Evolutionary conservation across 2,797 vertebrate species (phyloP).

Genomic region (Nannoperca obscura): DNA sequence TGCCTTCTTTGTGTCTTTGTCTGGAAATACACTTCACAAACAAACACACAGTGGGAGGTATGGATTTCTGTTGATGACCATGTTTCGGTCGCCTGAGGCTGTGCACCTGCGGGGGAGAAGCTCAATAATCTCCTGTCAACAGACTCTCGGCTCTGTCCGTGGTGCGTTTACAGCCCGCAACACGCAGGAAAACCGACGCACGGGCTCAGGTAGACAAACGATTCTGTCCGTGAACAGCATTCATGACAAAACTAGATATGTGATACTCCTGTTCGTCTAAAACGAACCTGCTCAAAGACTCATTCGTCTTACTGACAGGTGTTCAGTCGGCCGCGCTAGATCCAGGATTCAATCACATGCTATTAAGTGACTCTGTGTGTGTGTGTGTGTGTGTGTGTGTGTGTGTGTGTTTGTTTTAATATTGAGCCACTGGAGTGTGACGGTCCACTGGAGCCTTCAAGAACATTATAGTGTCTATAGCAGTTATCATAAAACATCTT

Average conservation of each 20-base stretch:
- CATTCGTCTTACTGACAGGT: conserved; percentile 52
- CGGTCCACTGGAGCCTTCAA: conserved; percentile 15
- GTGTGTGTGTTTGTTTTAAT: neutral
- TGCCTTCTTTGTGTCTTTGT: conserved; percentile 31
- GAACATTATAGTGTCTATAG: neutral
- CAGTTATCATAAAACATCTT: conserved; percentile 10
- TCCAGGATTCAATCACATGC: conserved; percentile 40
- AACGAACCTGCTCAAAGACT: conserved; percentile 21
- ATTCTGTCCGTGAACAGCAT: neutral
- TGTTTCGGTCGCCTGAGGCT: conserved; percentile 35
- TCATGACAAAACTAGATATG: neutral
- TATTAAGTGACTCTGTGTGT: conserved; percentile 15
- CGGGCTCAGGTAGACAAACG: neutral
- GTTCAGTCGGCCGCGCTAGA: conserved; percentile 23
- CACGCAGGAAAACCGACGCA: conserved; percentile 12
- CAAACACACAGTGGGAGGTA: conserved; percentile 52
- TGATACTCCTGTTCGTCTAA: neutral
- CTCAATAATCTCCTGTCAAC: conserved; percentile 48
- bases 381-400: conserved; percentile 8
- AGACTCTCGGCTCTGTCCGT: conserved; percentile 10
- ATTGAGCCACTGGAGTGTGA: conserved; percentile 8
- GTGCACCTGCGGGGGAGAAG: conserved; percentile 48
- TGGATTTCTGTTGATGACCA: conserved; percentile 60
- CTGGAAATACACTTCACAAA: conserved; percentile 22
- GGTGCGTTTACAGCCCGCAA: neutral